phyloP scores from a whole-genome alignment of 2,888 invertebrate species.

The Cephus runcator region DNA sequence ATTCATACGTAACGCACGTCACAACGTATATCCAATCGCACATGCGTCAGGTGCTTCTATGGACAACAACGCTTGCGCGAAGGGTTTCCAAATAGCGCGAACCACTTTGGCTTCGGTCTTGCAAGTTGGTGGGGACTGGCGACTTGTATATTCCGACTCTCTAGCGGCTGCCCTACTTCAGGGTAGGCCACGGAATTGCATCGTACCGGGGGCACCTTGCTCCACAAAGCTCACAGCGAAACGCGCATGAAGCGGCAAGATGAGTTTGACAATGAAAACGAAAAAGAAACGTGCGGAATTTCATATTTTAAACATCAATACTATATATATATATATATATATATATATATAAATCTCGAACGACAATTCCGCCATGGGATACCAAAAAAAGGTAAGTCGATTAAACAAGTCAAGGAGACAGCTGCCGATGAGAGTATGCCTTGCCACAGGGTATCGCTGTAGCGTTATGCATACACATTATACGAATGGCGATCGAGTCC shows the following conservation, averaged over 20 bases:
- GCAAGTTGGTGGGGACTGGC: conserved; percentile 14
- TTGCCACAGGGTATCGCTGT: conserved; percentile 22
- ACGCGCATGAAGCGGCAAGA: background rate
- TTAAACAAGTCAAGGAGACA: conserved; percentile 56
- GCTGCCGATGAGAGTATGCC: conserved; percentile 51
- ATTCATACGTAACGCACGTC: background rate
- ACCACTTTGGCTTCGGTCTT: conserved; percentile 28
- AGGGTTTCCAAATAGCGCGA: conserved; percentile 29
- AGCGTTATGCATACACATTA: conserved; percentile 23
- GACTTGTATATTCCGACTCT: background rate
- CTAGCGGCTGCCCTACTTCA: conserved; percentile 30
- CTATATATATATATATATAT: too few species aligned
- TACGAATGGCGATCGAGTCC: conserved; percentile 6
- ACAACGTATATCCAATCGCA: background rate
- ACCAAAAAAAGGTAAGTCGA: conserved; percentile 12
- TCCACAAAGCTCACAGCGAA: background rate
- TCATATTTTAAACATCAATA: background rate
- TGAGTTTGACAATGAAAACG: background rate
- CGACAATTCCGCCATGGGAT: background rate
- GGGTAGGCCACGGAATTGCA: background rate
- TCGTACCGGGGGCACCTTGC: background rate
- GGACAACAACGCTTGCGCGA: background rate
- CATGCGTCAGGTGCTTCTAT: background rate
- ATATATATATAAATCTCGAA: background rate
- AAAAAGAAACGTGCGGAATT: background rate